Evolutionary conservation across 2,113 vertebrate species (phyloP).

Genomic region (Oreotrochilus melanogaster): DNA sequence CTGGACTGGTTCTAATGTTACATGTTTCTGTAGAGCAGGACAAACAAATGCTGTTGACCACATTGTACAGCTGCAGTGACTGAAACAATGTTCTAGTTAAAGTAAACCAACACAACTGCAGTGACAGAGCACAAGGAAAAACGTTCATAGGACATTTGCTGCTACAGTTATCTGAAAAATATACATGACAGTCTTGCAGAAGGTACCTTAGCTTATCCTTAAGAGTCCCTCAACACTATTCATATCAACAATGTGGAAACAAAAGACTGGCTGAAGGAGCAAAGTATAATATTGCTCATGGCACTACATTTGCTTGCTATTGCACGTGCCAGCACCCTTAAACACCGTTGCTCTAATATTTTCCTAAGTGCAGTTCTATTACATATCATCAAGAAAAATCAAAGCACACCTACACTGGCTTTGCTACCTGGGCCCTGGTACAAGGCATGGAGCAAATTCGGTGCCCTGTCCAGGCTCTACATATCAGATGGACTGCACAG

Average conservation of each 20-base stretch:
- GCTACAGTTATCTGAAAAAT: neutral
- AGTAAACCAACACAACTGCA: neutral
- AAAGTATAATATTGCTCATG: neutral
- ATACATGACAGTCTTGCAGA: neutral
- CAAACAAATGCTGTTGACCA: neutral
- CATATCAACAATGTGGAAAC: neutral
- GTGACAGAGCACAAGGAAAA: neutral
- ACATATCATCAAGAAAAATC: neutral
- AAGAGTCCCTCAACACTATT: neutral
- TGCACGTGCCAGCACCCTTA: neutral
- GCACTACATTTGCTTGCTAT: neutral
- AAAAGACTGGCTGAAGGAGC: neutral
- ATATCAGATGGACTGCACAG: rapidly evolving
- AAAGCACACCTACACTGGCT: neutral
- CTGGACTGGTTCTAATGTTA: neutral
- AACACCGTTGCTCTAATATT: neutral
- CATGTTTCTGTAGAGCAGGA: neutral
- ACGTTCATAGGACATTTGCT: neutral
- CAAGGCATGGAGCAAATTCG: neutral
- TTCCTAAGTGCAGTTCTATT: neutral
- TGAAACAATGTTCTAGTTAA: neutral
- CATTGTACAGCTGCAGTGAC: neutral
- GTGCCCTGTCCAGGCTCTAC: neutral
- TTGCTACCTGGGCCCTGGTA: neutral
- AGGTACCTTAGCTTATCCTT: neutral